A percentile compares a stretch with the other conserved stretches of the same genome.
phyloP scores from a whole-genome alignment of 2,888 invertebrate species.

The Bellardia pandia region DNA sequence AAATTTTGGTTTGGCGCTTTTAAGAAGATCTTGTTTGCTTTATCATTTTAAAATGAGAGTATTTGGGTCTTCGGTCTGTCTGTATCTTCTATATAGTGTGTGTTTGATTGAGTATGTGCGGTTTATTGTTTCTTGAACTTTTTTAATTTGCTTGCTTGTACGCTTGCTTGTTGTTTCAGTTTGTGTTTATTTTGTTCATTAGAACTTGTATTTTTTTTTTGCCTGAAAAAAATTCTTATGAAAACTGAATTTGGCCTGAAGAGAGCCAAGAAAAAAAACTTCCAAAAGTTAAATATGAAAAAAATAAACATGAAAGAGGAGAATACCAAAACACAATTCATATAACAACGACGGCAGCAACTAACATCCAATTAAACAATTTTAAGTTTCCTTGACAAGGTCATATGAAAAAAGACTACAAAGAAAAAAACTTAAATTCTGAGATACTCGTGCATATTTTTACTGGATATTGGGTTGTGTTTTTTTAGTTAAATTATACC shows the following conservation, averaged over 20 bases:
- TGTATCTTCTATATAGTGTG: neutral
- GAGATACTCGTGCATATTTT: neutral
- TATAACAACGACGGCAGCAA: conserved; percentile 9
- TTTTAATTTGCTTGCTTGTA: neutral
- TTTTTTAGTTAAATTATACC: neutral
- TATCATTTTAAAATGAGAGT: neutral
- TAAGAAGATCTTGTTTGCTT: neutral
- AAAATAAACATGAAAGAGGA: conserved; percentile 41
- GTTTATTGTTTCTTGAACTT: conserved; percentile 14
- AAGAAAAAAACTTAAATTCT: neutral
- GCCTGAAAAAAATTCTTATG: conserved; percentile 27
- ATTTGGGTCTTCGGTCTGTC: neutral
- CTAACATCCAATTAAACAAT: conserved; percentile 50
- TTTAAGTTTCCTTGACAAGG: conserved; percentile 69
- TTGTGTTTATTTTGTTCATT: conserved; percentile 36
- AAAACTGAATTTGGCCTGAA: conserved; percentile 29
- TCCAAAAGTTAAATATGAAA: conserved; percentile 12
- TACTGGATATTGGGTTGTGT: neutral
- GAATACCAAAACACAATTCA: conserved; percentile 31
- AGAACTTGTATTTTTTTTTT: conserved; percentile 55
- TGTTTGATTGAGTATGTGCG: neutral
- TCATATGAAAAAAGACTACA: conserved; percentile 32
- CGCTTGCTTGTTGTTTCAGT: neutral
- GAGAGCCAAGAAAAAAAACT: neutral
- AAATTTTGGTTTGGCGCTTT: neutral